These are phyloP conservation scores for Platycheirus rosarum DNA, from an alignment of 2,888 invertebrate species.

Conservation along the genomic window DNA sequence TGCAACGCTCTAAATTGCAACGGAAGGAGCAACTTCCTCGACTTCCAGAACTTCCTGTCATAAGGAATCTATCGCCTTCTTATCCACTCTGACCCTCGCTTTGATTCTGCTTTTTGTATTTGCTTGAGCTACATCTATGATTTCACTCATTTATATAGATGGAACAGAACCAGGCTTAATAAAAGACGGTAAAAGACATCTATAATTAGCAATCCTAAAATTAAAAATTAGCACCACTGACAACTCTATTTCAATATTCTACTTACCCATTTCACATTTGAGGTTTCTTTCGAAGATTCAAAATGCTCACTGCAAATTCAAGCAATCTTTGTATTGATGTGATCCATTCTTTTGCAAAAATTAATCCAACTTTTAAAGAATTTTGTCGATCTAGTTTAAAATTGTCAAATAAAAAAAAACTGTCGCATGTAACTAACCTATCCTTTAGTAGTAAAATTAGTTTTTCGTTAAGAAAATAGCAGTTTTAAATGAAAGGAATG, in stretches of 20 bases:
- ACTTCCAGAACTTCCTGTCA: background rate
- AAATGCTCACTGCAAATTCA: background rate
- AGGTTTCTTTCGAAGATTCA: too few species aligned
- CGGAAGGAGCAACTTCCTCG: background rate
- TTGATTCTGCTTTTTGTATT: background rate
- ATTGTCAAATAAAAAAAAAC: too few species aligned
- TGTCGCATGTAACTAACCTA: too few species aligned
- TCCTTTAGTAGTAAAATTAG: too few species aligned
- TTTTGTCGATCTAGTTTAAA: too few species aligned
- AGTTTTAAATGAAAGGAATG: too few species aligned
- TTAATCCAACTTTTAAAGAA: background rate
- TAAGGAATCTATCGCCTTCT: too few species aligned
- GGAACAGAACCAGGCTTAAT: background rate
- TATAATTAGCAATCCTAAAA: background rate
- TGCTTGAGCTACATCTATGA: background rate
- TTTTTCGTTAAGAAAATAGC: too few species aligned
- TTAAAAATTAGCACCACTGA: background rate
- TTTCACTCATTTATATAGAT: background rate
- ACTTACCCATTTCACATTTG: background rate
- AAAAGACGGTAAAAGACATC: background rate
- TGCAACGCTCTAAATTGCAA: background rate
- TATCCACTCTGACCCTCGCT: background rate
- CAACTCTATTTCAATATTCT: background rate
- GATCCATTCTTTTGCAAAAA: background rate
- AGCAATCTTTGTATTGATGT: background rate